Evolutionary conservation across 2,888 invertebrate species (phyloP).

Genomic region (Ochlodes sylvanus): DNA sequence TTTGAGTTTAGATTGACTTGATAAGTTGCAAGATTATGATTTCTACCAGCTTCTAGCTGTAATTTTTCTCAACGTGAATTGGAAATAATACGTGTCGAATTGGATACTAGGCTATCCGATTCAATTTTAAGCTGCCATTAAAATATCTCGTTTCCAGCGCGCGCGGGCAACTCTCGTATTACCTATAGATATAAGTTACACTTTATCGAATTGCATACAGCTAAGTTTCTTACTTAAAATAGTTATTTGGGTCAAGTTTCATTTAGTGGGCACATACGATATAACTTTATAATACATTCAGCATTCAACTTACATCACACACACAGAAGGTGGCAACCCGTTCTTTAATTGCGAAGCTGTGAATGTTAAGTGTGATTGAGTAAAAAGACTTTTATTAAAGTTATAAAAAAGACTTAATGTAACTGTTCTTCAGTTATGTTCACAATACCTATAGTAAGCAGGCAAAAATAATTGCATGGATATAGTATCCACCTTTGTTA

Average conservation of each 20-base stretch:
- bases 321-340: too few relatives aligned
- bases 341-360: too few relatives aligned
- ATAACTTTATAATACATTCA: neutral
- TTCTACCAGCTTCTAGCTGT: neutral
- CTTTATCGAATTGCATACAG: constrained; percentile 24
- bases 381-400: too few relatives aligned
- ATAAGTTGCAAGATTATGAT: too few relatives aligned
- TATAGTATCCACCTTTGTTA: too few relatives aligned
- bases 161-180: constrained; percentile 12
- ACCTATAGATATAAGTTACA: constrained; percentile 28
- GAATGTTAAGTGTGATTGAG: too few relatives aligned
- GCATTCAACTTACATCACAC: too few relatives aligned
- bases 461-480: too few relatives aligned
- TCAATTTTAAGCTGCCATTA: constrained; percentile 30
- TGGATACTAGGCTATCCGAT: constrained; percentile 9
- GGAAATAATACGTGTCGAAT: constrained; percentile 7
- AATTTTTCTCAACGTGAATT: neutral
- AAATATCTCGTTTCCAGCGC: constrained; percentile 26
- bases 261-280: neutral
- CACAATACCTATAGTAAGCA: too few relatives aligned
- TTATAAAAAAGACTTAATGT: too few relatives aligned
- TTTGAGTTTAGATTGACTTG: too few relatives aligned
- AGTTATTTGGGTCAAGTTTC: constrained; percentile 8
- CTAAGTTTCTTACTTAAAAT: constrained; percentile 7
- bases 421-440: too few relatives aligned